Base-by-base conservation (phyloP, 2,888 invertebrate genomes). In the Trichogramma dendrolimi region DNA sequence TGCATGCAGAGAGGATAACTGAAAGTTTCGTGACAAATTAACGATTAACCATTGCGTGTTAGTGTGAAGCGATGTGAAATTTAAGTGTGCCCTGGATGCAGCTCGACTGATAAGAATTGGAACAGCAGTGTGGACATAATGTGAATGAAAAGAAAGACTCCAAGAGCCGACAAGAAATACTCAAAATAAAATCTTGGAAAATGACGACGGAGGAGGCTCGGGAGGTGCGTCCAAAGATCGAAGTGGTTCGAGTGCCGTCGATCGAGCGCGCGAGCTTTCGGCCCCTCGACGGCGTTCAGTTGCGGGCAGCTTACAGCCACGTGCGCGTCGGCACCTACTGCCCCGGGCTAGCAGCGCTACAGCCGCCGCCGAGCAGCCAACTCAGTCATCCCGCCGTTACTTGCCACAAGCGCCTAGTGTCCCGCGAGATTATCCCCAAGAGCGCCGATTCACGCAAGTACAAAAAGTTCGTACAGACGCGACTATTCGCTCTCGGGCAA, bases 251-350 rank as follows among this genome's bases (percentile, higher is more conserved):
- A n/a, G 74, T 77, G 48, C 73, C 77, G 42, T 74, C 77, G 58
- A 73, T 70, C 65, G 76, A 76, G 59, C 72, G 75, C 40, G 68
- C 67, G 52, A 73, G 73, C 71, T 75, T 75, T 70, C 75, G 76
- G 58, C 75, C 76, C 14, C 64, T 76, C 58, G 77, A 78, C 61
- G 76, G 77, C 55, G 72, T 77, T 59, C 76, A 76, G 68, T 69
- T 76, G 60, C 69, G 75, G 53, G 73, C 75, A 42, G 71, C 73
- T 47, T 77, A 75, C 65, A 75, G 75, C 62, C 76, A 78, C 67
- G 70, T 77, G 63, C 72, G 76, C 53, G 70, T 77, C 44, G 77
- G 76, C 52, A 75, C 73, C 64, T 78, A 75, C 61, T 75, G 75
- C 54, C 72, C 74, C 62, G 77, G 76, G 62, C 72, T 75, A 61